Conservation (phyloP, 2,888 invertebrate species). For the Zaprionus lineosus region DNA sequence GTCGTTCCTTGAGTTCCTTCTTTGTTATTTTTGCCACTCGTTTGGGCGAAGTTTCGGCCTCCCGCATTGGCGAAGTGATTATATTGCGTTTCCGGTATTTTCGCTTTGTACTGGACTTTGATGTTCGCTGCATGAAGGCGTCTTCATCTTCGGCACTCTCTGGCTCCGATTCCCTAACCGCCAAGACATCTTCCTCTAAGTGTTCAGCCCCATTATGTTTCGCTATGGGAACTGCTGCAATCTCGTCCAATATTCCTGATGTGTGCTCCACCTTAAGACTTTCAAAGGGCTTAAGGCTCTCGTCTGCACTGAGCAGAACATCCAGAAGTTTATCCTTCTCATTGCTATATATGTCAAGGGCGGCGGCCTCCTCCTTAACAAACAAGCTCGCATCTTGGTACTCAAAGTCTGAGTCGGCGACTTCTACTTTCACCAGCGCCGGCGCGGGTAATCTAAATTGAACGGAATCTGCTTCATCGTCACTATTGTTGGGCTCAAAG, state of each 20-base stretch:
- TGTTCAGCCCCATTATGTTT: slow-evolving; percentile 53
- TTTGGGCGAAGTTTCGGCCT: slow-evolving; percentile 32
- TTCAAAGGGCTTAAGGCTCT: slow-evolving; percentile 64
- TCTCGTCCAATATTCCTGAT: slow-evolving; percentile 69
- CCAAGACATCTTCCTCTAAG: slow-evolving; percentile 70
- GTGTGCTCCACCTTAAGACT: slow-evolving; percentile 64
- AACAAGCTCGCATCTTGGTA: slow-evolving; percentile 64
- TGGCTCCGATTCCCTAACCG: slow-evolving; percentile 49
- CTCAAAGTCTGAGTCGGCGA: slow-evolving; percentile 62
- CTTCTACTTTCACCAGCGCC: slow-evolving; percentile 62
- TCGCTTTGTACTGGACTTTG: slow-evolving; percentile 48
- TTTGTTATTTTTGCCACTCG: slow-evolving; percentile 75
- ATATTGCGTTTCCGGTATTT: slow-evolving; percentile 63
- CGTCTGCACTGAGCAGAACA: slow-evolving; percentile 66
- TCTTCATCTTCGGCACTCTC: slow-evolving; percentile 35
- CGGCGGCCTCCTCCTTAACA: slow-evolving; percentile 71
- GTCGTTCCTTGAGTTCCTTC: slow-evolving; percentile 74
- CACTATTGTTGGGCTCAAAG: slow-evolving; percentile 69
- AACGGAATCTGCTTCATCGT: slow-evolving; percentile 56
- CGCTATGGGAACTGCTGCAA: slow-evolving; percentile 71
- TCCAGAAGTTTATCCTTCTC: slow-evolving; percentile 78
- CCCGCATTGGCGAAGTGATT: slow-evolving; percentile 24
- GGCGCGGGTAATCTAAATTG: slow-evolving; percentile 54
- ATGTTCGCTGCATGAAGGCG: slow-evolving; percentile 6
- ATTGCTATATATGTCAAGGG: slow-evolving; percentile 68